Conservation (phyloP, 2,113 vertebrate species). For the Halichoeres trimaculatus region DNA sequence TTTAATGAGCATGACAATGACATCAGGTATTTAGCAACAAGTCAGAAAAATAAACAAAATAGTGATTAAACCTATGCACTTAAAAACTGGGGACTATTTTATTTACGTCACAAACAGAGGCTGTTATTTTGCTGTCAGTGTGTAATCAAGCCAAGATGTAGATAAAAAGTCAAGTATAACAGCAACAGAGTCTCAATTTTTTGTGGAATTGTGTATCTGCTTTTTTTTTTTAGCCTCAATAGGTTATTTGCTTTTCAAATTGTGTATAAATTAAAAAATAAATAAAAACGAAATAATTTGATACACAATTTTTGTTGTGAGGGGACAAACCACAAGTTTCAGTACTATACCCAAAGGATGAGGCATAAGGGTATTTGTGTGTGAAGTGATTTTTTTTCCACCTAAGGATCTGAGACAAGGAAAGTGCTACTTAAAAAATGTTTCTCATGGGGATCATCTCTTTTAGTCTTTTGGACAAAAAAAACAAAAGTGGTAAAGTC, state of each 20-base stretch:
- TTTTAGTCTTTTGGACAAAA: background rate
- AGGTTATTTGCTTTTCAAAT: too few species aligned
- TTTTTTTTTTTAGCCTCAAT: too few species aligned
- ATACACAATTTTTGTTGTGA: background rate
- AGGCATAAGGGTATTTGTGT: too few species aligned
- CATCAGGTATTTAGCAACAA: background rate
- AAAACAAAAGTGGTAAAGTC: background rate
- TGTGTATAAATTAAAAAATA: too few species aligned
- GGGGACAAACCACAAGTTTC: background rate
- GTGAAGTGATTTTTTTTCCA: background rate
- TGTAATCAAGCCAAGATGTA: too few species aligned
- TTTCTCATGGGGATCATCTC: background rate
- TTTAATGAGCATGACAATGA: slow-evolving; percentile 41
- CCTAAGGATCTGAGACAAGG: background rate
- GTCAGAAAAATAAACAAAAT: background rate
- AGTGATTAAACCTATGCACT: background rate
- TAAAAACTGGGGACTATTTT: background rate
- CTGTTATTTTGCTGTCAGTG: too few species aligned
- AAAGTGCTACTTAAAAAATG: background rate
- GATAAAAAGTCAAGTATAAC: too few species aligned
- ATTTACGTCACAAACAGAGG: too few species aligned
- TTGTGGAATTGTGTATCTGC: too few species aligned
- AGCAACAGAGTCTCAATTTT: too few species aligned
- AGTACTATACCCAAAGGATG: background rate
- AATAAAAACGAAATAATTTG: too few species aligned